Evolutionary conservation across 2,888 invertebrate species (phyloP), one percentile per base, ranked within the genome.

Genomic region (Dryobotodes eremita): DNA sequence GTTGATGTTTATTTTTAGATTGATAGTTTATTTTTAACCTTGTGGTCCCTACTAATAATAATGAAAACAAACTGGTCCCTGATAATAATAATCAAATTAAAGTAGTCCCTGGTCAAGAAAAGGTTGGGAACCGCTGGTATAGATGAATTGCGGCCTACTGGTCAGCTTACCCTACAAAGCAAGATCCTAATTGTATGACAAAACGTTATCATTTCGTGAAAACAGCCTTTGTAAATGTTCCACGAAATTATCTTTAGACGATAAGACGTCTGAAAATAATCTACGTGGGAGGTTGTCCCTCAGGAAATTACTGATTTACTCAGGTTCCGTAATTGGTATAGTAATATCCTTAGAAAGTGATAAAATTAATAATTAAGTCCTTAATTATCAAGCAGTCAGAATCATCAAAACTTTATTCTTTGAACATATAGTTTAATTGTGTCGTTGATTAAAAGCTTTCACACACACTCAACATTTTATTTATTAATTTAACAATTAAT

Each of bases 231-330:
- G 42, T 17, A 11, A 42, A 20, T 31, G 23, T 62, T 53, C 50
- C 17, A 50, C 31, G 4, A 75, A 46, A 75, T 62, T 74, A 62
- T 53, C 50, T 74, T 73, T 10, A 48, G 15, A 59, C 8, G 59
- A 46, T 31, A 31, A 75, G 1, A 8, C 17, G 61, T 2, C 8
- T 23, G 17, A 75, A 53, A 53, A 62, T 76, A 75, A 13, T 31
- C 50, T 26, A 8, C 50, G 17, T 11, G 8, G 5, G 15, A 53
- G 46, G 4, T 61, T 17, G 10, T 6, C n/a, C 31, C 15, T 20
- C 20, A 36, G 50, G 10, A n/a, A 46, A 62, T 75, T 20, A 64
- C 46, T 31, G 3, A 53, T 46, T 76, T 31, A 8, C 23, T 10
- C 53, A 46, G 42, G 23, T 17, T 31, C 6, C 26, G 13, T 31